Evolutionary conservation across 2,113 vertebrate genomes (phyloP), one percentile per base, ranked within the genome.

Genomic region (Felis chaus): DNA sequence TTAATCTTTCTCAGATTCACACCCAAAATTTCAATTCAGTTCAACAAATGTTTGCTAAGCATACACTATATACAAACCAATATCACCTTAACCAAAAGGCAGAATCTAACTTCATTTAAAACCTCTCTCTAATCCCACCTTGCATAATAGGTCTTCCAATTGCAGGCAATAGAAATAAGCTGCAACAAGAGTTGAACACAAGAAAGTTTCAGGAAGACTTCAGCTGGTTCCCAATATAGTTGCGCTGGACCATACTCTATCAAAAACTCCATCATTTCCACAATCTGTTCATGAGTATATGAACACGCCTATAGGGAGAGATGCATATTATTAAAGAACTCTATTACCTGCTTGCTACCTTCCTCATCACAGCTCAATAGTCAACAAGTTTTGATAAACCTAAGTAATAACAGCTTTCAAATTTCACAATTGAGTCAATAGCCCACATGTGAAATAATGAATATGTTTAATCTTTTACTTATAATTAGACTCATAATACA

Each of bases 261-360:
- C 55, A 99, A 99, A 97, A 99, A 99, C 98, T 99, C 99, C 99
- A 99, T 99, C 99, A 99, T 99, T 97, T 99, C 99, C 93, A 99
- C 99, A 97, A 99, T 99, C 98, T 99, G 99, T 90, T 99, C 99
- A 8, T 99, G 99, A 89, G 99, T 99, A 89, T 99, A 99, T 0
- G 99, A 99, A 95, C 99, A 99, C 0, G 99, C 99, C 99, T 99
- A 94, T 33, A 97, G 31, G 66, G 13, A 98, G 79, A 97, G 0
- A 97, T 79, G 45, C 53, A 12, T 21, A 16, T 12, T 76, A 95
- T 53, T 74, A 53, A 45, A 88, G 57, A 92, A 88, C 21, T 69
- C 55, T 84, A 80, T 66, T 69, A 93, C 71, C 45, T 91, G 45
- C 33, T 39, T 76, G 36, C 45, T 55, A 66, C 18, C 33, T 74